Base-by-base conservation (phyloP, 2,888 invertebrate species). In the Pherbina coryleti region DNA sequence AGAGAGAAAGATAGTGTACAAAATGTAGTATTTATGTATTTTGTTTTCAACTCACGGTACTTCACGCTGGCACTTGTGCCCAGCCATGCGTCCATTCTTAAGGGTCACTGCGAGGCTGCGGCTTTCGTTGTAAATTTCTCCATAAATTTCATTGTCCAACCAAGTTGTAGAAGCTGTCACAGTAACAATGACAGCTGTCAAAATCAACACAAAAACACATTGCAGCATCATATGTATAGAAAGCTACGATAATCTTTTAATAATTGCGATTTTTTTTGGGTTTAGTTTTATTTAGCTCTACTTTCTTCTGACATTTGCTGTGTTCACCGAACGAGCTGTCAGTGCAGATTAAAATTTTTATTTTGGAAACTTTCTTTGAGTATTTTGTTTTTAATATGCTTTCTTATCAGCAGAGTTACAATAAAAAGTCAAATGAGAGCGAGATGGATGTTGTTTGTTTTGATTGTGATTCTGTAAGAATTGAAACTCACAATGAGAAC, bases 11-110 rank as follows among this genome's bases (percentile, higher is more conserved):
- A 34, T 14, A 22, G 31, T 69, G 17, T 25, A 14, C 34, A 28
- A 37, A 37, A 28, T 22, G 11, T n/a, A 28, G 25, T 7, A 19
- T 57, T 44, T 17, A 2, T 17, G 8, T 44, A 44, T 14, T 14
- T 28, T 78, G 11, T 55, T 51, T 5, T 49, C 3, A 49, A 19
- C 88, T 86, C 84, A 88, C 88, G 89, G 88, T 73, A 85, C 81
- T 77, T 89, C 88, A 3, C 86, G 85, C 3, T 74, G 81, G 19
- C 85, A 85, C 34, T 81, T 82, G 74, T 83, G 79, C 19, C 77
- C 78, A 0, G 5, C 3, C 17, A 62, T 31, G 0, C 73, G 67
- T 5, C n/a, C 22, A 11, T 62, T 34, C 7, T 34, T 67, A 5
- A 25, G 25, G 55, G 28, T 67, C 19, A 78, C 60, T 0, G 80